Base-by-base conservation (phyloP, 2,888 invertebrate species). In the Oscheius sp. region DNA sequence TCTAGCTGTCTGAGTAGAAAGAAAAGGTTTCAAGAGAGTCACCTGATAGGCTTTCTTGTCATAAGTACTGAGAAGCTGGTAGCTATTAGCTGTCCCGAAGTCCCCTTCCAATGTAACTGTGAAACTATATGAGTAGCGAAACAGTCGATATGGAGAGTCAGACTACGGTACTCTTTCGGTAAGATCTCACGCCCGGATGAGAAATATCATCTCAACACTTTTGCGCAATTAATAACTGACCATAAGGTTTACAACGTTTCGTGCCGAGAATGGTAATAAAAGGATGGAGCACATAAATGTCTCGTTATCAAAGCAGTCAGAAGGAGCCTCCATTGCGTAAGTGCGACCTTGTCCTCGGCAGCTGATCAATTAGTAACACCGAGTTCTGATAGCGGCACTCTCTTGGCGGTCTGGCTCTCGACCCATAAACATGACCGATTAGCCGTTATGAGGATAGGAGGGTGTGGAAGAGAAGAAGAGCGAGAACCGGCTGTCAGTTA, bases 341-440 rank as follows among this genome's bases (percentile, higher is more conserved):
- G 55, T 33, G 68, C 53, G 68, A 68, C 68, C 68, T 68, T 68
- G 68, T 68, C 68, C 68, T 42, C 68, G 47, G 48, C 47, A 55
- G 68, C 65, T 55, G 68, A 68, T 68, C 68, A 68, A 68, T 68
- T 68, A 68, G 68, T 42, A 42, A 42, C 42, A 5, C 68, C 9
- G 53, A 29, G 33, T 32, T 35, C 53, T 68, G 68, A 68, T 68
- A 68, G 68, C 68, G 68, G 68, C 68, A 35, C 68, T 11, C 33
- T 68, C 3, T 63, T 29, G 42, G 13, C 48, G 60, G 11, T 7
- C 7, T 21, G 65, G 10, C 32, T 50, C 50, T 32, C 50, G 32
- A 35, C 68, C 35, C 53, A 48, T 63, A 68, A 68, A 68, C 68
- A 68, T 68, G 68, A 68, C 68, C 68, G 68, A 68, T 68, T 68